phyloP scores from a whole-genome alignment of 2,113 vertebrate genomes.

The Vicugna pacos region DNA sequence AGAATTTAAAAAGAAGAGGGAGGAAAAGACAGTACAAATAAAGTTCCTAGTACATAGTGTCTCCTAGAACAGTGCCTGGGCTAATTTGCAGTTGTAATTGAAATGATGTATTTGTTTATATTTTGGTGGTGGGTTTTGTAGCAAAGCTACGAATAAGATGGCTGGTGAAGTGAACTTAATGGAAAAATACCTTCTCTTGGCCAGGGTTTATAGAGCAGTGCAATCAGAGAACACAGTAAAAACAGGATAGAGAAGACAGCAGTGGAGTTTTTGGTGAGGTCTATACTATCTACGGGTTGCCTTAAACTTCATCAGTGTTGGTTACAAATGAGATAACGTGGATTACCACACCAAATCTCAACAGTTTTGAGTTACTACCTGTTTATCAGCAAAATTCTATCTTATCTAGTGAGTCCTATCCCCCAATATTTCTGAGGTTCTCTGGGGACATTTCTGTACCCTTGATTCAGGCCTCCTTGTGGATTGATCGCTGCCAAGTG shows the following conservation, averaged over 20 bases:
- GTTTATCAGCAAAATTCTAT: neutral
- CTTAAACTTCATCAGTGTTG: neutral
- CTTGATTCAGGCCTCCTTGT: neutral
- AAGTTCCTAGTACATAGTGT: neutral
- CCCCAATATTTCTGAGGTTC: neutral
- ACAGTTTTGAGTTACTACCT: neutral
- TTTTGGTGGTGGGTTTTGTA: neutral
- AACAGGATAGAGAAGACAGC: neutral
- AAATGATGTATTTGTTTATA: constrained; percentile 14
- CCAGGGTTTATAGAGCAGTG: neutral
- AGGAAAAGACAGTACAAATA: neutral
- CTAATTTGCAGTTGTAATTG: neutral
- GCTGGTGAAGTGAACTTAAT: neutral
- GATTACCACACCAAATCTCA: neutral
- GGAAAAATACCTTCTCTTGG: neutral
- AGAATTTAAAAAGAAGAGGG: neutral
- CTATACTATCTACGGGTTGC: neutral
- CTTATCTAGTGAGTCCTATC: neutral
- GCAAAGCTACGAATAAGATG: neutral
- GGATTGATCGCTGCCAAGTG: neutral
- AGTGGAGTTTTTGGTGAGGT: neutral
- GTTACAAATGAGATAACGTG: neutral
- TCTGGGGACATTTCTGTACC: neutral
- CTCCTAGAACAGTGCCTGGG: neutral
- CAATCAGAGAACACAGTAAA: neutral